phyloP scores from a whole-genome alignment of 1,140 invertebrate species.

The Drosophila mayri region DNA sequence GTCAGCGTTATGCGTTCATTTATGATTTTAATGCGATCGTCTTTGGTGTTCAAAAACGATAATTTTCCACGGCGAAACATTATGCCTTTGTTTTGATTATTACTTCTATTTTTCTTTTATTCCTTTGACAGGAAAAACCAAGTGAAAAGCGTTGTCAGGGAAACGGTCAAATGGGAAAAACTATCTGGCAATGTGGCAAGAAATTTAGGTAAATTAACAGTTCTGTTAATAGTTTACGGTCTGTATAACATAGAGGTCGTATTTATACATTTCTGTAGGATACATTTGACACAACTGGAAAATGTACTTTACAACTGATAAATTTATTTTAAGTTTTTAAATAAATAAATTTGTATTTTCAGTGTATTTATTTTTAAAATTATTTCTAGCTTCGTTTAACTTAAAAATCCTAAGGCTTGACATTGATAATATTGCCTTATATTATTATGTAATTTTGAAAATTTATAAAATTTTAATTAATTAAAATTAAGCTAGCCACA shows the following conservation, averaged over 20 bases:
- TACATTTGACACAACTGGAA: not conserved
- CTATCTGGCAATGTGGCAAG: not conserved
- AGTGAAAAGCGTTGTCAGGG: slow-evolving; percentile 53
- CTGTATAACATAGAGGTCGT: slow-evolving; percentile 16
- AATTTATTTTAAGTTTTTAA: not conserved
- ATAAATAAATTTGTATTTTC: no score
- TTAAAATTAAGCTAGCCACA: no score
- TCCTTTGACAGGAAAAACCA: slow-evolving; percentile 37
- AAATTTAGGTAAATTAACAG: not conserved
- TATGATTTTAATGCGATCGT: slow-evolving; percentile 86
- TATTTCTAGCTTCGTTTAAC: not conserved
- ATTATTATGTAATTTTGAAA: not conserved
- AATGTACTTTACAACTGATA: not conserved
- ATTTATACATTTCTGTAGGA: not conserved
- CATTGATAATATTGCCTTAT: fast-evolving
- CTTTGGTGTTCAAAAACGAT: slow-evolving; percentile 73
- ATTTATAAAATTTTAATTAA: not conserved
- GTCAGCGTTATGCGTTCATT: slow-evolving; percentile 89
- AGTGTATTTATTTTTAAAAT: not conserved
- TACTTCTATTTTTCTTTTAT: slow-evolving; percentile 3
- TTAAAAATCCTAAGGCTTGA: not conserved
- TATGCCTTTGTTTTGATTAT: slow-evolving; percentile 7
- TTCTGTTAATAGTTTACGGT: slow-evolving; percentile 5
- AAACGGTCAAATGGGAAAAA: slow-evolving; percentile 12
- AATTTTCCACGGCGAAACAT: slow-evolving; percentile 83